Percentiles rank a stretch among this genome's conserved stretches.
Conservation (phyloP, 2,797 vertebrate species). For the Bradypodion pumilum region DNA sequence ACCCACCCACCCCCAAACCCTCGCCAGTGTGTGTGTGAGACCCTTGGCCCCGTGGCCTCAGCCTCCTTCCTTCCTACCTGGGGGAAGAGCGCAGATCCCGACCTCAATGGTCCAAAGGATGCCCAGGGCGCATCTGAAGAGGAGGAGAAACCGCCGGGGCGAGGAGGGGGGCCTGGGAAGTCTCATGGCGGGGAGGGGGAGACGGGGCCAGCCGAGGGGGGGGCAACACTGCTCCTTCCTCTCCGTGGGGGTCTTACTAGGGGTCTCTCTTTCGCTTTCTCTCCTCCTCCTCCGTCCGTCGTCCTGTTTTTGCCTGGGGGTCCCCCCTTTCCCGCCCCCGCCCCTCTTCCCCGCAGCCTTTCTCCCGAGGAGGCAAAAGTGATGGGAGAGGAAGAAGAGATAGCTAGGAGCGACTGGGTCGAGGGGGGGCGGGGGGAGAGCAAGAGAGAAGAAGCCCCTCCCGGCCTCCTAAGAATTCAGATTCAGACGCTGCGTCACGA, state of each 20-base stretch:
- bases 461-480: conserved; percentile 30
- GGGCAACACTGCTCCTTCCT: not conserved
- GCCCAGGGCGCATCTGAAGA: not conserved
- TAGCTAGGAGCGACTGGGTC: not conserved
- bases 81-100: not conserved
- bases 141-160: not conserved
- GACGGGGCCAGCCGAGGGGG: not conserved
- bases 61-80: conserved; percentile 3
- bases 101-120: not conserved
- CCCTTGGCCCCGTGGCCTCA: not conserved
- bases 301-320: not conserved
- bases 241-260: not conserved
- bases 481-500: conserved; percentile 44
- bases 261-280: not conserved
- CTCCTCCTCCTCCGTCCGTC: no score
- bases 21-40: not conserved
- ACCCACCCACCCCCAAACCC: not conserved
- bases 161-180: not conserved
- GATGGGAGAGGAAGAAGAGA: not conserved
- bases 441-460: not conserved
- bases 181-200: not conserved
- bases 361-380: not conserved
- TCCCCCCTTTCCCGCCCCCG: not conserved
- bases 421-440: not conserved
- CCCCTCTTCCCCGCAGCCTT: not conserved